Conservation (phyloP, 2,888 invertebrate species). For the Dryobotodes eremita region DNA sequence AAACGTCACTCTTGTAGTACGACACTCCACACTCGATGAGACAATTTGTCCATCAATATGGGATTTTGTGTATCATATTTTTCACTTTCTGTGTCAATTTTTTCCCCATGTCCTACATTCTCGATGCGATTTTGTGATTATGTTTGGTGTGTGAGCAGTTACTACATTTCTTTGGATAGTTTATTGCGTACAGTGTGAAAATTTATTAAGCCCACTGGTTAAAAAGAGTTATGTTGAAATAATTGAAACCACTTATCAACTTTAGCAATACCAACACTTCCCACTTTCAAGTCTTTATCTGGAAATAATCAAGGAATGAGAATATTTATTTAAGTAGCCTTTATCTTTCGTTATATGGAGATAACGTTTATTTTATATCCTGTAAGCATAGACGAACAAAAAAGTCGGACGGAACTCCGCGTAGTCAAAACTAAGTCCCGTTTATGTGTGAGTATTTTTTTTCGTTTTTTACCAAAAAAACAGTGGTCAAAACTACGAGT, state of each 20-base stretch:
- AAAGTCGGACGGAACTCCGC: no score
- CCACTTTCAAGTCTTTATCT: neutral
- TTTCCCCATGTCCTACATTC: constrained; percentile 10
- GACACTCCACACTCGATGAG: constrained; percentile 54
- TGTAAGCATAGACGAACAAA: no score
- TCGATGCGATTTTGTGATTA: neutral
- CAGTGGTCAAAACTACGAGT: no score
- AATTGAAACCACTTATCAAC: neutral
- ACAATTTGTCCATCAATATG: constrained; percentile 60
- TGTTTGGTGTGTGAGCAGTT: constrained; percentile 11
- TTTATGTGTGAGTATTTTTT: no score
- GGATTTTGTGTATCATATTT: constrained; percentile 56
- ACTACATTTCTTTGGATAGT: neutral
- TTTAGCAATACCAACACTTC: neutral
- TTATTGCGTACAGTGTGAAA: neutral
- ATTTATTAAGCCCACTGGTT: neutral
- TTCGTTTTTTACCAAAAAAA: no score
- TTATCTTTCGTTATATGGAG: neutral
- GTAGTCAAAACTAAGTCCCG: no score
- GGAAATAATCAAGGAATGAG: neutral
- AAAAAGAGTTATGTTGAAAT: neutral
- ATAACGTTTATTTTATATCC: neutral
- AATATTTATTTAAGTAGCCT: neutral
- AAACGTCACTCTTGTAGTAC: constrained; percentile 46
- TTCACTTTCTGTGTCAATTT: constrained; percentile 39